phyloP scores from a whole-genome alignment of 2,113 vertebrate species.

The Capricornis sumatraensis region DNA sequence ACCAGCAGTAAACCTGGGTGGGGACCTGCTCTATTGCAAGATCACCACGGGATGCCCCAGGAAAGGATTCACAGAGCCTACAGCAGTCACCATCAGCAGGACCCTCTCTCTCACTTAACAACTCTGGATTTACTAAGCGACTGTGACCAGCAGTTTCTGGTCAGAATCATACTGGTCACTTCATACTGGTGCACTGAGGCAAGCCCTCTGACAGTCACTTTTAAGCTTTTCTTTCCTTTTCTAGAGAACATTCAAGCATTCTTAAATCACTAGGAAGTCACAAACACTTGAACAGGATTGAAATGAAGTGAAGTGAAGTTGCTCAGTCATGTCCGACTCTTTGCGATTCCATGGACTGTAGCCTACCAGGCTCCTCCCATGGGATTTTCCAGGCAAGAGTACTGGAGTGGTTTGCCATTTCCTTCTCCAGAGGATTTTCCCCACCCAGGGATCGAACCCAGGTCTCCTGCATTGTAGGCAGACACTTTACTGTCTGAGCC shows the following conservation, averaged over 20 bases:
- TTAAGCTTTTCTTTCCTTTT: not conserved
- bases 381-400: not conserved
- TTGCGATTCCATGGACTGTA: not conserved
- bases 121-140: not conserved
- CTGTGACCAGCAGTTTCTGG: not conserved
- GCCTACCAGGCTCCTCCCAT: not conserved
- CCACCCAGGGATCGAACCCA: not conserved
- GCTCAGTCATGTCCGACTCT: not conserved
- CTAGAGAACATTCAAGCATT: not conserved
- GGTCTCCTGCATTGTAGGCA: not conserved
- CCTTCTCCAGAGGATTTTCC: not conserved
- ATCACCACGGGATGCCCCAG: not conserved
- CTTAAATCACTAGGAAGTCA: not conserved
- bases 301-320: not conserved
- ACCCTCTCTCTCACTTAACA: not conserved
- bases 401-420: not conserved
- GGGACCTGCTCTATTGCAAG: not conserved
- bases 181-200: not conserved
- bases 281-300: not conserved
- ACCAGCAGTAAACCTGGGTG: not conserved
- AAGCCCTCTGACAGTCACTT: not conserved
- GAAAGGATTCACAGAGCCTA: not conserved
- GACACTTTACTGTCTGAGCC: not conserved
- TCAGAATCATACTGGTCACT: not conserved
- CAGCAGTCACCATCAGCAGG: not conserved